Conservation (phyloP, 2,888 invertebrate species). For the Pandemis corylana region DNA sequence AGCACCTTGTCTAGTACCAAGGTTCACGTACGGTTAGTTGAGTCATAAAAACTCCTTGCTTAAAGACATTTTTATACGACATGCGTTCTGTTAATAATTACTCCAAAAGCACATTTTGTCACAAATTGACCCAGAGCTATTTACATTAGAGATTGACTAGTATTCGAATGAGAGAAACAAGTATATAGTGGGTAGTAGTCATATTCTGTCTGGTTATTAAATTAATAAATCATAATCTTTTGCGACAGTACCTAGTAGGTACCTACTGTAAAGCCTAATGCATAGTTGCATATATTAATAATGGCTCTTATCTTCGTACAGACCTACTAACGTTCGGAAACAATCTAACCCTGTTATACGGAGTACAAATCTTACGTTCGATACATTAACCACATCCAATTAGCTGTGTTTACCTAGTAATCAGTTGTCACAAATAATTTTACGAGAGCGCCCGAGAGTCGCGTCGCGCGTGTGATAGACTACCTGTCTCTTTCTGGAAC, state of each 20-base stretch:
- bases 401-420: slow-evolving; percentile 14
- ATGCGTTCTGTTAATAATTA: slow-evolving; percentile 19
- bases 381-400: slow-evolving; percentile 23
- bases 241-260: too few relatives aligned
- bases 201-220: not conserved
- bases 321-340: too few relatives aligned
- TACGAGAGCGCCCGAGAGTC: too few relatives aligned
- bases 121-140: not conserved
- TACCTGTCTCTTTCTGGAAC: too few relatives aligned
- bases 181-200: not conserved
- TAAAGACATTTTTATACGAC: slow-evolving; percentile 19
- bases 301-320: too few relatives aligned
- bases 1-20: too few relatives aligned
- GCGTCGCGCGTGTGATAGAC: too few relatives aligned
- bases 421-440: slow-evolving; percentile 21
- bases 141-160: not conserved
- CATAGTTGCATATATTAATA: too few relatives aligned
- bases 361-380: not conserved
- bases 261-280: too few relatives aligned
- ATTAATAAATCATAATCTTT: too few relatives aligned
- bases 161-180: not conserved
- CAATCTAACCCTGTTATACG: not conserved
- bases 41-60: not conserved
- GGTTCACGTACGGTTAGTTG: not conserved
- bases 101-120: not conserved